These are phyloP conservation scores for Trachymyrmex cornetzi DNA, from an alignment of 1,140 invertebrate species.

Conservation along the genomic window DNA sequence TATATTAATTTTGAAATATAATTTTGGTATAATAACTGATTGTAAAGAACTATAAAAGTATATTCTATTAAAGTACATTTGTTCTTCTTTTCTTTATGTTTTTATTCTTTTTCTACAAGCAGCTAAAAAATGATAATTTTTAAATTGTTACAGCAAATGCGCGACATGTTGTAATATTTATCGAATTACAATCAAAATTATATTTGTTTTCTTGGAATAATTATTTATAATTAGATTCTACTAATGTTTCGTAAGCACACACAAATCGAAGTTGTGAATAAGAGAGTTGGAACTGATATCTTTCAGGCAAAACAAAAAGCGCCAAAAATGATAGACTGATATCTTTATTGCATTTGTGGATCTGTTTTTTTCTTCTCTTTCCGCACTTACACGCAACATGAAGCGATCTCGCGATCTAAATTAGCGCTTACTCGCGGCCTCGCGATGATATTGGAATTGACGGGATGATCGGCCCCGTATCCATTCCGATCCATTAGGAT, in stretches of 20 bases:
- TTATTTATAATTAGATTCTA: too few relatives aligned
- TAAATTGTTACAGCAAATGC: too few relatives aligned
- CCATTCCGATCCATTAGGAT: conserved; percentile 55
- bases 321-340: background rate
- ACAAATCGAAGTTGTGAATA: background rate
- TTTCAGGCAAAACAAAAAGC: background rate
- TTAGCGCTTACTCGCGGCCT: background rate
- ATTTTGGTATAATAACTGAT: too few relatives aligned
- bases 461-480: conserved; percentile 48
- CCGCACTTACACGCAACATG: background rate
- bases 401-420: background rate
- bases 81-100: too few relatives aligned
- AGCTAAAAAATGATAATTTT: too few relatives aligned
- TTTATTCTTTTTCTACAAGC: too few relatives aligned
- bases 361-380: conserved; percentile 23
- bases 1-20: too few relatives aligned
- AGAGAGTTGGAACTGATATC: background rate
- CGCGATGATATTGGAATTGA: conserved; percentile 48
- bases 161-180: background rate
- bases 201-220: too few relatives aligned
- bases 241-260: too few relatives aligned
- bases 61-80: too few relatives aligned
- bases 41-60: too few relatives aligned
- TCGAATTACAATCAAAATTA: background rate
- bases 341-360: background rate